Conservation (phyloP, 2,113 vertebrate species). For the Rhizomys pruinosus region DNA sequence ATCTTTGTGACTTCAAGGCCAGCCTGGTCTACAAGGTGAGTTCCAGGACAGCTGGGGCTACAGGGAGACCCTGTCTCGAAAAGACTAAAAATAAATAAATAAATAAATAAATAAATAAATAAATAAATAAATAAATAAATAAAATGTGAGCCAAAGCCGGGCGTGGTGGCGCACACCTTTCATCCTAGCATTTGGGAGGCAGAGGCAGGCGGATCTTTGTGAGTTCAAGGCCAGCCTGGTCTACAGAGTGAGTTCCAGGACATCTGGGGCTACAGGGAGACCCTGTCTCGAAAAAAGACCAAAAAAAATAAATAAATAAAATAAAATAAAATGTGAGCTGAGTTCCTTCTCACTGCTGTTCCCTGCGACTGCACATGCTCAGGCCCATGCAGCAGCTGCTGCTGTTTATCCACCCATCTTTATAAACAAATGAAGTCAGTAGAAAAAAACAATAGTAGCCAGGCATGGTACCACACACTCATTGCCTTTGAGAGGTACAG, state of each 20-base stretch:
- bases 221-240: background rate
- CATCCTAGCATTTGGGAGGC: background rate
- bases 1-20: background rate
- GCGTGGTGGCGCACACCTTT: background rate
- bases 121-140: too few relatives aligned
- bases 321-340: background rate
- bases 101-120: too few relatives aligned
- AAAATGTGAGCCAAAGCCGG: constrained; percentile 5
- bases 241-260: background rate
- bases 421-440: background rate
- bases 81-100: too few relatives aligned
- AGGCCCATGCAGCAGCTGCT: background rate
- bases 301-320: too few relatives aligned
- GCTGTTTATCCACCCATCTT: background rate
- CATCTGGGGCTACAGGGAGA: too few relatives aligned
- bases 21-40: background rate
- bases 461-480: too few relatives aligned
- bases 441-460: too few relatives aligned
- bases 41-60: background rate
- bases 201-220: background rate
- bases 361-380: background rate
- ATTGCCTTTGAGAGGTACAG: too few relatives aligned
- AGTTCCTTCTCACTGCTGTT: constrained; percentile 4
- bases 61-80: too few relatives aligned
- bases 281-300: too few relatives aligned